A percentile compares a stretch with the other conserved stretches of the same genome.
Evolutionary conservation across 2,113 vertebrate species (phyloP).

Genomic region (Clarias gariepinus): DNA sequence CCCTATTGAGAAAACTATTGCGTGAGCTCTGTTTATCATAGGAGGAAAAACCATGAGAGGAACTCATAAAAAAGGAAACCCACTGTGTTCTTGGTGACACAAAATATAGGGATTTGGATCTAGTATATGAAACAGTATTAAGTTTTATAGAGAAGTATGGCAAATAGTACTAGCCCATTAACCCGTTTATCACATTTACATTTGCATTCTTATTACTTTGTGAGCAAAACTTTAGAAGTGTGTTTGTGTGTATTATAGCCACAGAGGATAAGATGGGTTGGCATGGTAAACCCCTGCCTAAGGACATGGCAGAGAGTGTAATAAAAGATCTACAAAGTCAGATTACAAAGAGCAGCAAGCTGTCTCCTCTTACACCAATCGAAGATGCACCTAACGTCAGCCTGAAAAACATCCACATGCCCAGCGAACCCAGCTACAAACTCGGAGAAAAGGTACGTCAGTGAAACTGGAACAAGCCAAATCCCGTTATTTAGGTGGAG

Average conservation of each 20-base stretch:
- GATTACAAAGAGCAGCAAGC: conserved; percentile 84
- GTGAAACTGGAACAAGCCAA: neutral
- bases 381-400: conserved; percentile 83
- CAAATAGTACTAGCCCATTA: neutral
- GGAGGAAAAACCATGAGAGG: neutral
- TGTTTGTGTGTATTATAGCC: conserved; percentile 25
- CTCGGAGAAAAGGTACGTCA: conserved; percentile 85
- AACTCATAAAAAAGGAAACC: neutral
- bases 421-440: conserved; percentile 86
- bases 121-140: neutral
- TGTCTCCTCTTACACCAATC: conserved; percentile 77
- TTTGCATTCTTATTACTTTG: neutral
- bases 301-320: conserved; percentile 88
- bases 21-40: neutral
- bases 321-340: conserved; percentile 84
- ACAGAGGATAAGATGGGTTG: conserved; percentile 91
- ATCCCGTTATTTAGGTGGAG: neutral
- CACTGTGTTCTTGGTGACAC: neutral
- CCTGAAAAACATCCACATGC: conserved; percentile 88
- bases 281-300: conserved; percentile 90
- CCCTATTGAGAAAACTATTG: neutral
- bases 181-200: neutral
- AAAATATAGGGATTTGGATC: neutral
- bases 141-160: neutral
- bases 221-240: neutral